Evolutionary conservation across 2,888 invertebrate species (phyloP), one percentile per base, ranked within the genome.

Genomic region (Zele albiditarsus): DNA sequence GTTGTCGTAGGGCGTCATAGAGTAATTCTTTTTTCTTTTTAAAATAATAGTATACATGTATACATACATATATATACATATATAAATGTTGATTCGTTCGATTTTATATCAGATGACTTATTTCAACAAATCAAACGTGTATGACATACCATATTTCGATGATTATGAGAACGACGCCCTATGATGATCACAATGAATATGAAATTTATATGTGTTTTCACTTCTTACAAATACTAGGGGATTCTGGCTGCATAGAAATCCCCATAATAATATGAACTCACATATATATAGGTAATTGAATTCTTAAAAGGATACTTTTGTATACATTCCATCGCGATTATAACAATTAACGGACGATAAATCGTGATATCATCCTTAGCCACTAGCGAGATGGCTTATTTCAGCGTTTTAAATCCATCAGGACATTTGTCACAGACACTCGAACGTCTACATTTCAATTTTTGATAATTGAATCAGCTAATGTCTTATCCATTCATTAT

Each of bases 1-100:
- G 74, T 74, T 74, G 74, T 74, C 62, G 62, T 31, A 67, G 74
- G 74, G 74, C 74, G 74, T 74, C 69, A 53, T 49, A 57, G 31
- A 68, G 68, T 71, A 69, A n/a, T 58, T 20, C 28, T 25, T 68
- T 69, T 31, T n/a, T 23, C 31, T 57, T 62, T 31, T 5, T 33
- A 53, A 33, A 38, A 67, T 73, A 23, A n/a, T 16, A 25, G 60
- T 62, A 67, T 46, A 60, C 23, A 46, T 14, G 28, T 28, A 66
- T 58, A 25, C 16, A 33, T n/a, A 31, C 12, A 49, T 31, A 46
- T 46, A 42, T 14, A 42, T 5, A 31, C 31, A 31, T 31, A 12
- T 12, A 8, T 38, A 38, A 2, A 38, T 1, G 12, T 38, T 12
- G 10, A 38, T 4, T 12, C 12, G 38, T 12, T 8, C 8, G 38